Percentiles rank a stretch among this genome's conserved stretches.
Conservation (phyloP, 1,140 invertebrate species). For the Drosophila oshimai region DNA sequence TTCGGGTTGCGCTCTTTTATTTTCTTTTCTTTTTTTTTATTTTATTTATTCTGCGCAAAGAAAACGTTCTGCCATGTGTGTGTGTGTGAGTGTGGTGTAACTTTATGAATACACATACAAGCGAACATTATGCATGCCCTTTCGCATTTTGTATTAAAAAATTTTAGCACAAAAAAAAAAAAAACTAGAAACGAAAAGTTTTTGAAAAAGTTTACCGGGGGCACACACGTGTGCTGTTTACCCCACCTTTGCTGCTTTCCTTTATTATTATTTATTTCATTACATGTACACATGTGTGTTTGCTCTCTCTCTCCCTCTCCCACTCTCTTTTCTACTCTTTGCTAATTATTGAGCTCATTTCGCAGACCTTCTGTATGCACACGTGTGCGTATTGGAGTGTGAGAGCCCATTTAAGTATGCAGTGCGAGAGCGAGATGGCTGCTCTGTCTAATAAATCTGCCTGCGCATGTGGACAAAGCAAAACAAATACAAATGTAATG, state of each 20-base stretch:
- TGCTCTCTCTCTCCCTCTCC: conserved; percentile 1
- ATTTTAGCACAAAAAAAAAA: conserved; percentile 49
- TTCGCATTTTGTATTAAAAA: conserved; percentile 57
- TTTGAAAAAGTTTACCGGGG: conserved; percentile 24
- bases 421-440: background rate
- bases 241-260: background rate
- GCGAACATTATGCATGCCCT: conserved; percentile 13
- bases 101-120: conserved; percentile 15
- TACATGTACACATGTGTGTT: conserved; percentile 28
- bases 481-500: too few species aligned
- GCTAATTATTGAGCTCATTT: conserved; percentile 68
- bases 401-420: conserved; percentile 3
- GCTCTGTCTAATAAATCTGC: conserved; percentile 34
- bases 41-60: background rate
- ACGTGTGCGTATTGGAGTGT: conserved; percentile 1
- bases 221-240: conserved; percentile 27
- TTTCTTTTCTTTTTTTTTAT: background rate
- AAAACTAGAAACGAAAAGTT: conserved; percentile 33
- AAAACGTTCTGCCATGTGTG: background rate
- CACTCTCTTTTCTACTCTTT: background rate
- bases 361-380: conserved; percentile 46
- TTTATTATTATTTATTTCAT: conserved; percentile 59
- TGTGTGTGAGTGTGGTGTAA: conserved; percentile 12
- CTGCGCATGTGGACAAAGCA: conserved; percentile 49
- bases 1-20: background rate